Conservation (phyloP, 2,113 vertebrate species). For the Eretmochelys imbricata region DNA sequence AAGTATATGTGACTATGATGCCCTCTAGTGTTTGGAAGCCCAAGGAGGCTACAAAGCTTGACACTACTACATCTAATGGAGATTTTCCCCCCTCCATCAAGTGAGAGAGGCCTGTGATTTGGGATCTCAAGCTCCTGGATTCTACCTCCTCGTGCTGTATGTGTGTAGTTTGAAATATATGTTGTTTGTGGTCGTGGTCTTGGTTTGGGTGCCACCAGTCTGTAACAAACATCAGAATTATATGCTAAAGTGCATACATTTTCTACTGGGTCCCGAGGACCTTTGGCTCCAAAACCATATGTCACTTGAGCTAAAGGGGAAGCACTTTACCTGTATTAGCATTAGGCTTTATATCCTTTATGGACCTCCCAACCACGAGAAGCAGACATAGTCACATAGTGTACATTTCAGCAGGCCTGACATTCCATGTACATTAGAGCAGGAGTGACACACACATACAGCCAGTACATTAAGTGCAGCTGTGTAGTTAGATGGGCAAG, state of each 20-base stretch:
- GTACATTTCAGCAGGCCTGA: background rate
- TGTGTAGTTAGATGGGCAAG: background rate
- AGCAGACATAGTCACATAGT: background rate
- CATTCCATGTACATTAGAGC: background rate
- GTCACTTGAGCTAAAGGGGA: background rate
- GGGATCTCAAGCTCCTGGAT: background rate
- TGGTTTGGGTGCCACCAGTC: background rate
- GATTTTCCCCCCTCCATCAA: background rate
- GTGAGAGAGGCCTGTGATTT: background rate
- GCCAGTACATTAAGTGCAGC: background rate
- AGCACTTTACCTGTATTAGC: background rate
- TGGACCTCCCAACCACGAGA: background rate
- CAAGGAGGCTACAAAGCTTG: background rate
- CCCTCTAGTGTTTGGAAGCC: background rate
- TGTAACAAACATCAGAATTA: background rate
- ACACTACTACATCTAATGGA: background rate
- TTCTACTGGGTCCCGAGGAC: background rate
- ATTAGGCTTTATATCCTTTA: background rate
- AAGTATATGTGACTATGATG: background rate
- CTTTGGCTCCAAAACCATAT: background rate
- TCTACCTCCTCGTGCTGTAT: background rate
- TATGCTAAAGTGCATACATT: background rate
- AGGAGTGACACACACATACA: background rate
- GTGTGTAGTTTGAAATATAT: background rate
- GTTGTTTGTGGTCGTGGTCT: background rate